Evolutionary conservation across 2,113 vertebrate species (phyloP).

Genomic region (Otis tarda): DNA sequence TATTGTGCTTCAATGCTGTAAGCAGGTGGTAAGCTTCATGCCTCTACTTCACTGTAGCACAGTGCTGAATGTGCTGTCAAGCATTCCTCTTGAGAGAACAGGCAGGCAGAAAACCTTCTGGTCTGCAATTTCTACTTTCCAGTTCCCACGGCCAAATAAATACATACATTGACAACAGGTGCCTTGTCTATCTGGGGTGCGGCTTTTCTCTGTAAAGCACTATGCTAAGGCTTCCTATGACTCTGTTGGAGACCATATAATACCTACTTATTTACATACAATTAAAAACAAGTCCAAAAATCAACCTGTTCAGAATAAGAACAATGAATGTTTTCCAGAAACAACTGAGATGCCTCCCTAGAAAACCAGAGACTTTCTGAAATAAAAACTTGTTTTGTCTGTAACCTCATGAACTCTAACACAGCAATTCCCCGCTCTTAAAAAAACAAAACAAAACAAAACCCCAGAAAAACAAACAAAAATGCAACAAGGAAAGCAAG

Average conservation of each 20-base stretch:
- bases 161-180: neutral
- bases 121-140: neutral
- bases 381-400: neutral
- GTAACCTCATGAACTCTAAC: accelerated
- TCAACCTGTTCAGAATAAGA: neutral
- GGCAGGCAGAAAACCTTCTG: neutral
- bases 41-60: neutral
- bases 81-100: neutral
- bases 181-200: neutral
- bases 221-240: neutral
- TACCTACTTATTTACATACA: neutral
- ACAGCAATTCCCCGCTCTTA: neutral
- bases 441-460: neutral
- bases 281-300: neutral
- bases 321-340: neutral
- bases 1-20: neutral
- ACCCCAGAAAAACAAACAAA: neutral
- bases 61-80: neutral
- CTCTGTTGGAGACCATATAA: neutral
- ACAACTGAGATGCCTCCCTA: neutral
- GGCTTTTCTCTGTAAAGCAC: neutral
- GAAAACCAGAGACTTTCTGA: neutral
- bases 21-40: neutral
- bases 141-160: neutral
- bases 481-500: neutral